Percentiles rank a stretch among this genome's conserved stretches.
Conservation (phyloP, 2,113 vertebrate species). For the Phrynocephalus versicolor region DNA sequence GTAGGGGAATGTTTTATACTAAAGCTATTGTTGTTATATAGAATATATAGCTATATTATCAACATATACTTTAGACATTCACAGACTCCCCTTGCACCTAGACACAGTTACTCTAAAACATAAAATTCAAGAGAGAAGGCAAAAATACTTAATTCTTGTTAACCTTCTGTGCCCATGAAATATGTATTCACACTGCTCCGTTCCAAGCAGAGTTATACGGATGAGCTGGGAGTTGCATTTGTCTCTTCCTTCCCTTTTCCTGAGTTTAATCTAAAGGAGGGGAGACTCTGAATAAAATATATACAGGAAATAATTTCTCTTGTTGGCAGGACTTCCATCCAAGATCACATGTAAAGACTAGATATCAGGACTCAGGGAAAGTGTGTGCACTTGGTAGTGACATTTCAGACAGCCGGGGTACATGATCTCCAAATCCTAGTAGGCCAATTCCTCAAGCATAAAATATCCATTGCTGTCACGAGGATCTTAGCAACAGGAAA, state of each 20-base stretch:
- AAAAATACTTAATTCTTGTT: conserved; percentile 14
- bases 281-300: conserved; percentile 47
- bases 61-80: neutral
- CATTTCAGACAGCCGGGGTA: conserved; percentile 45
- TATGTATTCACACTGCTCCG: conserved; percentile 1
- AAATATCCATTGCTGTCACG: conserved; percentile 22
- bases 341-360: conserved; percentile 56
- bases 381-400: conserved; percentile 41
- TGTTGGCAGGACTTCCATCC: conserved; percentile 29
- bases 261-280: conserved; percentile 59
- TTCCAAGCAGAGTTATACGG: neutral
- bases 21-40: neutral
- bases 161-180: neutral
- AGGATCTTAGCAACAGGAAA: conserved; percentile 26
- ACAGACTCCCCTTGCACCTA: neutral
- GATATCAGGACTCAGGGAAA: conserved; percentile 28
- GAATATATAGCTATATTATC: neutral
- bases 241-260: conserved; percentile 49
- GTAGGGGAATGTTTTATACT: neutral
- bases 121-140: conserved; percentile 35
- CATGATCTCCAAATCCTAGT: conserved; percentile 34
- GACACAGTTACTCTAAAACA: neutral
- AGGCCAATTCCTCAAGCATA: conserved; percentile 15
- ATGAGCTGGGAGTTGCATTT: neutral
- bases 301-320: conserved; percentile 20